Evolutionary conservation across 2,113 vertebrate genomes (phyloP).

Genomic region (Corynorhinus townsendii): DNA sequence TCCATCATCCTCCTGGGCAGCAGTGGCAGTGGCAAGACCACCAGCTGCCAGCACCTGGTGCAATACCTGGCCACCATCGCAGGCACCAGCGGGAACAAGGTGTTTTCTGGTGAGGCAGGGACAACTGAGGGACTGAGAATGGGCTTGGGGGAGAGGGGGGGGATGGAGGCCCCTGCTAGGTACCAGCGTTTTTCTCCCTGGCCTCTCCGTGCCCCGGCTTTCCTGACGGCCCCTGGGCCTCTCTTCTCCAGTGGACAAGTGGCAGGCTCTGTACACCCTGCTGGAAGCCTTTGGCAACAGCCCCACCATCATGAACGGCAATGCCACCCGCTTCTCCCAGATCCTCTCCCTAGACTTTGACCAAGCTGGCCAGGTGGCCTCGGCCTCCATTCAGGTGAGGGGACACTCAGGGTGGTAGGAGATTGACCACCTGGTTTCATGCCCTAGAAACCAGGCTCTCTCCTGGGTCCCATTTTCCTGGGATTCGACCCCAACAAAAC

Average conservation of each 20-base stretch:
- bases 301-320: slow-evolving; percentile 90
- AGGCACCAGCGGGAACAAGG: slow-evolving; percentile 89
- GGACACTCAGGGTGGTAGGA: neutral
- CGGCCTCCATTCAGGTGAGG: slow-evolving; percentile 94
- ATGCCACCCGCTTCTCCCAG: slow-evolving; percentile 95
- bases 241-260: slow-evolving; percentile 90
- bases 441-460: neutral
- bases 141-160: neutral
- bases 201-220: neutral
- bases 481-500: neutral
- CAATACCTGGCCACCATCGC: slow-evolving; percentile 95
- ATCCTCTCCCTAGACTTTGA: slow-evolving; percentile 97
- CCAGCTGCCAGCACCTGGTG: slow-evolving; percentile 95
- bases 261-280: slow-evolving; percentile 96
- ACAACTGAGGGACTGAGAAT: neutral
- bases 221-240: slow-evolving; percentile 34
- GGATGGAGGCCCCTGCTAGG: rapidly evolving
- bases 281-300: slow-evolving; percentile 97
- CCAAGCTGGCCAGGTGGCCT: slow-evolving; percentile 97
- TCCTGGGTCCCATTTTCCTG: neutral
- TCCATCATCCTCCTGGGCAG: slow-evolving; percentile 91
- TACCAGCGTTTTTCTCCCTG: neutral
- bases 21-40: slow-evolving; percentile 95
- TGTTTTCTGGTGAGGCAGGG: slow-evolving; percentile 89
- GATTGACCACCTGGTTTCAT: neutral